Evolutionary conservation across 2,888 invertebrate species (phyloP).

Genomic region (Liposcelis brunnea): DNA sequence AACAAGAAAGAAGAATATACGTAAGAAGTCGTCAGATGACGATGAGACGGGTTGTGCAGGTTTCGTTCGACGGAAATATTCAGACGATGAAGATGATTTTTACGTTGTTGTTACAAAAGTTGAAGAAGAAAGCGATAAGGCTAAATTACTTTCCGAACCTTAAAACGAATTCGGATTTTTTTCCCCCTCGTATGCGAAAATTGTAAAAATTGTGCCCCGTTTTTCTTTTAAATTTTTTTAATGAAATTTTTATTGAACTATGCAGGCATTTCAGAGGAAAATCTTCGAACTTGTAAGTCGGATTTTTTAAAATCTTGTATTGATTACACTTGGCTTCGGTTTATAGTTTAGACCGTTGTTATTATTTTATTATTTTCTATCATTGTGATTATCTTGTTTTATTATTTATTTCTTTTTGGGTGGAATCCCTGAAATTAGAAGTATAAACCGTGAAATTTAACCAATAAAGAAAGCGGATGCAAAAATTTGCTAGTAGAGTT

Average conservation of each 20-base stretch:
- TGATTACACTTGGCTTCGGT: slow-evolving; percentile 7
- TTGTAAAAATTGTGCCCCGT: too few species aligned
- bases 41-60: too few species aligned
- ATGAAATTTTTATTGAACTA: not conserved
- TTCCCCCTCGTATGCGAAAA: too few species aligned
- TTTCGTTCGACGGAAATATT: too few species aligned
- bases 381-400: slow-evolving; percentile 11
- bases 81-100: slow-evolving; percentile 12
- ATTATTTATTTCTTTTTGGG: slow-evolving; percentile 12
- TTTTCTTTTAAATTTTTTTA: too few species aligned
- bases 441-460: too few species aligned
- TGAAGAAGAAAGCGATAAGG: not conserved
- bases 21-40: too few species aligned
- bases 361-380: slow-evolving; percentile 13
- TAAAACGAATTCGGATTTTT: too few species aligned
- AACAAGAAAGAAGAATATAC: too few species aligned
- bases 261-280: slow-evolving; percentile 44
- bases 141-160: too few species aligned
- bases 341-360: slow-evolving; percentile 13
- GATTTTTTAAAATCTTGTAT: slow-evolving; percentile 14
- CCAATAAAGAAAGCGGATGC: too few species aligned
- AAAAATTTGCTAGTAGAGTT: too few species aligned
- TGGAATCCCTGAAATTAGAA: slow-evolving; percentile 5
- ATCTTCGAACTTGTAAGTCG: slow-evolving; percentile 45
- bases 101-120: slow-evolving; percentile 11